Base-by-base conservation (phyloP, 2,113 vertebrate genomes). In the Rafetus swinhoei region DNA sequence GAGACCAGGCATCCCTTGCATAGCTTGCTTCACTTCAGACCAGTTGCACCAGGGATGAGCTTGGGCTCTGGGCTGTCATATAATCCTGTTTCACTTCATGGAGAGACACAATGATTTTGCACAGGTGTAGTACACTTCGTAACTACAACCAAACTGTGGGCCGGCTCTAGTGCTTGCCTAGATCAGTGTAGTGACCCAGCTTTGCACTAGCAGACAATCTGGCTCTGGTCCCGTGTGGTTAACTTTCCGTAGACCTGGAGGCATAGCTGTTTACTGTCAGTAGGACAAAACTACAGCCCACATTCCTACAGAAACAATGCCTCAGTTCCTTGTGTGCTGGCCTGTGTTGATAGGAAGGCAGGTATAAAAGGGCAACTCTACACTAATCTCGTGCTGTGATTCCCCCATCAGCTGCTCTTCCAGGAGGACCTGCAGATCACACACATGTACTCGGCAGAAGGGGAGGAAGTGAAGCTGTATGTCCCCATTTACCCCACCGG, bases 381-480 rank as follows among this genome's bases (percentile, higher is more conserved):
- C 19, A 7, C 74, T 94, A 57, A 35, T 15, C 6, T 95, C 55
- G 56, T 95, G 62, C 92, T 96, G 65, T 7, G 3, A 35, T 84
- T 92, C 53, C 90, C 91, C 90, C 82, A 18, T 95, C 97, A 99
- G 99, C 98, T 99, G 19, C 96, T 97, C 76, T 99, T 99, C 96
- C 98, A 99, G 97, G 95, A 98, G 50, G 98, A 99, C 92, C 98
- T 99, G 24, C 97, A 98, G 97, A 99, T 99, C 97, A 99, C 99
- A 9, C 98, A 99, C 56, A 99, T 99, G 99, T 99, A 98, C 93
- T 99, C 99, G 2, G 98, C 98, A 4, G 99, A 99, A 92, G 99
- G 98, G 15, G 99, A 99, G 96, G 98, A 99, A 92, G 99, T 99
- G n/a, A 45, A 98, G 95, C 94, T 99, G 50, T 97, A 81, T 59